Evolutionary conservation across 2,797 vertebrate species (phyloP).

Genomic region (Argya squamiceps): DNA sequence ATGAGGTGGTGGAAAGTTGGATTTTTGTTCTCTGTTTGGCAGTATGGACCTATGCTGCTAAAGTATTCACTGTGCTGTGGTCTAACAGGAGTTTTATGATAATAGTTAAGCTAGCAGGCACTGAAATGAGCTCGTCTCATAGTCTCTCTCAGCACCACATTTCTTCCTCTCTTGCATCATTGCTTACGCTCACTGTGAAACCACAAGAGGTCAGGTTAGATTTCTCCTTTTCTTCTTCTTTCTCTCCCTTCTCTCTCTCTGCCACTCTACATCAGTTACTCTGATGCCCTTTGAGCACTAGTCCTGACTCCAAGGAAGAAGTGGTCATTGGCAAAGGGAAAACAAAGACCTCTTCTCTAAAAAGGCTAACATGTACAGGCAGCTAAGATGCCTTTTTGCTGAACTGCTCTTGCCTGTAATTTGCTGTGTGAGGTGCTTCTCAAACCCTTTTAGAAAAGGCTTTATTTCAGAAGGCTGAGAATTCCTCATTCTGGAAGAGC

Average conservation of each 20-base stretch:
- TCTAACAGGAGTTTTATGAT: background rate
- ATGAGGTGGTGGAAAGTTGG: background rate
- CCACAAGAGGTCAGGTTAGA: background rate
- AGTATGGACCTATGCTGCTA: background rate
- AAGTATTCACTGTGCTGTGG: background rate
- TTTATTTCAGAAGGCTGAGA: background rate
- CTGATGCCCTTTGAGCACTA: background rate
- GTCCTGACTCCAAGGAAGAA: background rate
- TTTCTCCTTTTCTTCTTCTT: background rate
- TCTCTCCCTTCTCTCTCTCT: background rate
- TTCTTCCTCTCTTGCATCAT: background rate
- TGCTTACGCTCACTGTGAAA: background rate
- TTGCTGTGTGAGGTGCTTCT: background rate
- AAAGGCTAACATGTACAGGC: background rate
- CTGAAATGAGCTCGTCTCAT: background rate
- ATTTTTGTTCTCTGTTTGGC: background rate
- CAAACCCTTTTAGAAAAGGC: background rate
- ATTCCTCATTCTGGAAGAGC: background rate
- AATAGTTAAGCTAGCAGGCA: background rate
- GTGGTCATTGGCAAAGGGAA: background rate
- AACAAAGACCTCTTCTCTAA: background rate
- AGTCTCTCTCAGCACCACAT: background rate
- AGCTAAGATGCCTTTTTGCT: background rate
- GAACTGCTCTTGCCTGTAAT: background rate
- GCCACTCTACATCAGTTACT: too few relatives aligned